Evolutionary conservation across 2,113 vertebrate genomes (phyloP), one percentile per base, ranked within the genome.

Genomic region (Hydropotes inermis): DNA sequence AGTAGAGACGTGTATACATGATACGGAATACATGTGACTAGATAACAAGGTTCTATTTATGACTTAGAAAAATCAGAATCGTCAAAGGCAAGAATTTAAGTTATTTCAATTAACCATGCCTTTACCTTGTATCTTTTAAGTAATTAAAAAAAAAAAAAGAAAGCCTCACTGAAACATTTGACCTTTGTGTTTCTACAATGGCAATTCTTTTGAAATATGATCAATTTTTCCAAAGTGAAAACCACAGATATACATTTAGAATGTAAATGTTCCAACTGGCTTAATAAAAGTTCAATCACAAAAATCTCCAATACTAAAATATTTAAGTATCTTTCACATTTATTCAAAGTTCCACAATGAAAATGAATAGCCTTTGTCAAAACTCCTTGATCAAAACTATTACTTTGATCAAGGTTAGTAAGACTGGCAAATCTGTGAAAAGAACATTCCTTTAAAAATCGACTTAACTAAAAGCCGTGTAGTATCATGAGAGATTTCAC

Each of bases 221-320:
- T 97, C 57, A 91, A 11, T 39, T 87, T 91, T 96, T 89, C 89
- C 95, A 43, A 95, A 95, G 64, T 70, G 52, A 95, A 94, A 97
- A 39, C 21, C 95, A 86, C 79, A 96, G 91, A 88, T 61, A 94
- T 10, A 79, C 17, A 81, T 58, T 91, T 87, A 67, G n/a, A 47
- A 86, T 74, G 94, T 79, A 97, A 97, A 97, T 43, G 28, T 47
- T 93, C 92, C 91, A 54, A 47, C 15, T 81, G 8, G 43, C 82
- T 39, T 95, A 19, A 94, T 58, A 2, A 57, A 97, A 98, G 52
- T 87, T 96, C 88, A 91, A 92, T 94, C 70, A 91, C 79, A 93
- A 97, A 97, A 97, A 76, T 87, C 83, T 96, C 60, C 57, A 87
- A 97, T 74, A 87, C 57, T 96, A 89, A 97, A 90, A 93, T 95